A percentile compares a stretch with the other conserved stretches of the same genome.
These are phyloP conservation scores for Gobio gobio DNA, from an alignment of 2,113 vertebrate genomes.

Conservation along the genomic window DNA sequence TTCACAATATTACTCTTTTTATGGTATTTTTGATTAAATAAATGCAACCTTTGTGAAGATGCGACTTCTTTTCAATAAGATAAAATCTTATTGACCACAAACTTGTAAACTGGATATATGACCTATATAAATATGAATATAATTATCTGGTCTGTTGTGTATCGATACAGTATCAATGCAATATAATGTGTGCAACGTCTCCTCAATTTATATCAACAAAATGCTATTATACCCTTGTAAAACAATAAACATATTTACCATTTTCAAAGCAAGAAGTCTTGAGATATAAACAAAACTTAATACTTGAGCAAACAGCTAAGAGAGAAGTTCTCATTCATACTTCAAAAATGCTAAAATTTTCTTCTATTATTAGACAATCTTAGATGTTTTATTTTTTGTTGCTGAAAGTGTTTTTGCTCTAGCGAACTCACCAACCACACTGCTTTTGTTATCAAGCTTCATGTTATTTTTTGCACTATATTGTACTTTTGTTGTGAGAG, in stretches of 20 bases:
- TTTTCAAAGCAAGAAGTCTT: background rate
- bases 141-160: background rate
- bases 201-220: background rate
- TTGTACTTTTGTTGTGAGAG: conserved; percentile 2
- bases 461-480: background rate
- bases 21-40: background rate
- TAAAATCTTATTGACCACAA: background rate
- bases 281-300: background rate
- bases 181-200: background rate
- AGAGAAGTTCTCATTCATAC: background rate
- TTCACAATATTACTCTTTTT: background rate
- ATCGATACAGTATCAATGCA: background rate
- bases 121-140: background rate
- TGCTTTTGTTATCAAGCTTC: background rate
- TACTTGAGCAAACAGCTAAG: background rate
- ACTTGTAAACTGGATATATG: background rate
- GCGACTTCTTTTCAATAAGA: background rate
- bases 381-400: background rate
- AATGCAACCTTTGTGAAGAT: background rate
- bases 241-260: no score
- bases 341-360: background rate
- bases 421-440: background rate
- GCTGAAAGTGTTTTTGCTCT: background rate
- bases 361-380: background rate
- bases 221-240: background rate